A percentile compares a stretch with the other conserved stretches of the same genome.
phyloP scores from a whole-genome alignment of 2,888 invertebrate genomes.

The Caenorhabditis parvicauda region DNA sequence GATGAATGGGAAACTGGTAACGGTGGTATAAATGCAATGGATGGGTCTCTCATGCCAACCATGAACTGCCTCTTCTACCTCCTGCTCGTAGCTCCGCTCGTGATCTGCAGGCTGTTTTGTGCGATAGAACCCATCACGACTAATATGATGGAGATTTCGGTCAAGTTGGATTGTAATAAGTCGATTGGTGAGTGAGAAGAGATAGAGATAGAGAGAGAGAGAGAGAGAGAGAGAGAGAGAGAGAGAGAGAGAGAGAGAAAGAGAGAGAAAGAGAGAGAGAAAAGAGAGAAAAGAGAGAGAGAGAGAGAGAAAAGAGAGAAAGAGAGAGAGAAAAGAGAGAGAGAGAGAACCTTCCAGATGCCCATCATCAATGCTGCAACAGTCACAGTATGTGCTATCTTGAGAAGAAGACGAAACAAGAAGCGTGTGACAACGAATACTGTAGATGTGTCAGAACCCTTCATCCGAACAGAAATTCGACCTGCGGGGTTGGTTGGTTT shows the following conservation, averaged over 20 bases:
- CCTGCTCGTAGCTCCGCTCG: background rate
- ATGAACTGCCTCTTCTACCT: background rate
- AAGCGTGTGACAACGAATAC: conserved; percentile 22
- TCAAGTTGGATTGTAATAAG: conserved; percentile 20
- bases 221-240: no score
- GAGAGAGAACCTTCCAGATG: conserved; percentile 8
- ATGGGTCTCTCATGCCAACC: background rate
- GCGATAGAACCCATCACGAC: conserved; percentile 21
- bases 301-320: no score
- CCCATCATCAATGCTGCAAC: conserved; percentile 20
- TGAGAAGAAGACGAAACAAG: conserved; percentile 14
- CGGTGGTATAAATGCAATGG: no score
- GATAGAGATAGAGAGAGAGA: no score
- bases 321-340: no score
- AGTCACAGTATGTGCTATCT: conserved; percentile 23
- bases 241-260: no score
- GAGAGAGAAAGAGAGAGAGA: no score
- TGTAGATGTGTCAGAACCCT: conserved; percentile 20
- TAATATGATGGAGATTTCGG: conserved; percentile 23
- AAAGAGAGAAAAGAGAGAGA: no score
- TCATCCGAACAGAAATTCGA: background rate
- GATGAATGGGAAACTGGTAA: no score
- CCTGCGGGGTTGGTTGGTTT: background rate
- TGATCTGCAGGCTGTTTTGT: conserved; percentile 11
- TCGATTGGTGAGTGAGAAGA: conserved; percentile 15